Conservation (phyloP, 2,888 invertebrate genomes). For the Oithona nana region DNA sequence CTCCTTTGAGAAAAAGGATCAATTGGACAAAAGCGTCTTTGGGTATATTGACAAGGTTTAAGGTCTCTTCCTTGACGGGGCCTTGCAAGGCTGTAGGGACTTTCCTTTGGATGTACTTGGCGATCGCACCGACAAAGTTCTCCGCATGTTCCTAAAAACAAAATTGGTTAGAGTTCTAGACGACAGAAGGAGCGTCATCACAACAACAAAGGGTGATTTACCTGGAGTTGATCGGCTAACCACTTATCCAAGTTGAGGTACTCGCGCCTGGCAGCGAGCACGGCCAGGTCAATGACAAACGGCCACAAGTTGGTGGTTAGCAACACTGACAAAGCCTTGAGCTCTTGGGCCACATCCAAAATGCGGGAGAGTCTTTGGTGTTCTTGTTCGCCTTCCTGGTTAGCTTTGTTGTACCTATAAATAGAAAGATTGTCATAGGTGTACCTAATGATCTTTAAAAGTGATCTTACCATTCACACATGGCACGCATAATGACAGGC, state of each 20-base stretch:
- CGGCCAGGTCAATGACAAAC: constrained; percentile 96
- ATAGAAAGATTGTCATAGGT: too few species aligned
- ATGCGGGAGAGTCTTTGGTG: constrained; percentile 82
- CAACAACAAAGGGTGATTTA: neutral
- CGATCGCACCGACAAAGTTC: constrained; percentile 60
- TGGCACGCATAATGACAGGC: constrained; percentile 76
- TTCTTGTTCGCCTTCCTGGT: constrained; percentile 63
- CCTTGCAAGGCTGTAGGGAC: neutral
- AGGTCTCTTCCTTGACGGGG: constrained; percentile 11
- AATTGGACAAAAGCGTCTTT: constrained; percentile 4
- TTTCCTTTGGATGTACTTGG: constrained; percentile 54
- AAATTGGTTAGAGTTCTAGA: neutral
- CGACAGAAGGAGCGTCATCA: neutral
- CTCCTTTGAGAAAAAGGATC: neutral
- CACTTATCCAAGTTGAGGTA: constrained; percentile 96
- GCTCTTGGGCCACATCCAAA: constrained; percentile 69
- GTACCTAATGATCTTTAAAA: too few species aligned
- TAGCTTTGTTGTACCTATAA: constrained; percentile 40
- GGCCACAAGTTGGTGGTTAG: constrained; percentile 74
- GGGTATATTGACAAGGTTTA: constrained; percentile 4
- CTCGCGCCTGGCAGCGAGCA: constrained; percentile 75
- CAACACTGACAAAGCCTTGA: constrained; percentile 63
- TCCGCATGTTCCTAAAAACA: constrained; percentile 47
- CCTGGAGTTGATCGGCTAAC: constrained; percentile 81
- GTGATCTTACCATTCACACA: constrained; percentile 99